These are phyloP conservation scores for Drosophila bocqueti DNA, from an alignment of 1,140 invertebrate genomes.

Conservation along the genomic window DNA sequence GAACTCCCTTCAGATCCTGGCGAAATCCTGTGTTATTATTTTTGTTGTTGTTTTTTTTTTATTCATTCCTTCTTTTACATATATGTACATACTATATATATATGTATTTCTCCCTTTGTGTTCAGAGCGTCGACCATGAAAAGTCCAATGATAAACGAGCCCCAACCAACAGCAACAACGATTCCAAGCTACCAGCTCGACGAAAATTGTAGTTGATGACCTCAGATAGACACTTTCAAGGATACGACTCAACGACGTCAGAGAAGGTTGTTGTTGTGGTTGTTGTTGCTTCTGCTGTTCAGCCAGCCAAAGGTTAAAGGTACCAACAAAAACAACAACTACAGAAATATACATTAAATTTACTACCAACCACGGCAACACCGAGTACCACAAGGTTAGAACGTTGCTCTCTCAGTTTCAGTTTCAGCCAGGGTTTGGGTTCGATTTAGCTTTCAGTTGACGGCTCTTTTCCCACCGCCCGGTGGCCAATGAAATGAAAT, in stretches of 20 bases:
- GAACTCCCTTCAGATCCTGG: not conserved
- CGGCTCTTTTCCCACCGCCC: slow-evolving; percentile 28
- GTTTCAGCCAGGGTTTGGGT: slow-evolving; percentile 18
- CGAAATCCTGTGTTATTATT: slow-evolving; percentile 7
- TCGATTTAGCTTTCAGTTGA: slow-evolving; percentile 11
- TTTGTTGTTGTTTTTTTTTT: slow-evolving; percentile 2
- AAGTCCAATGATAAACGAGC: slow-evolving; percentile 61
- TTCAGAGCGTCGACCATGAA: slow-evolving; percentile 47
- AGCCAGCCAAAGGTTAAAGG: slow-evolving; percentile 78
- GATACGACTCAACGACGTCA: slow-evolving; percentile 59
- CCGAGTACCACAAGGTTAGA: slow-evolving; percentile 65
- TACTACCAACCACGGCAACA: slow-evolving; percentile 21
- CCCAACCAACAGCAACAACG: slow-evolving; percentile 36
- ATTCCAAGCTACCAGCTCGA: slow-evolving; percentile 29
- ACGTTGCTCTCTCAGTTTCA: slow-evolving; percentile 53
- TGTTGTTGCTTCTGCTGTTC: not conserved
- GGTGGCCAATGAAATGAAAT: slow-evolving; percentile 54
- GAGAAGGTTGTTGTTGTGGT: slow-evolving; percentile 34
- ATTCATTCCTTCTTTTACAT: not conserved
- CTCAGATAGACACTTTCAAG: slow-evolving; percentile 79
- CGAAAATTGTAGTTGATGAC: slow-evolving; percentile 79
- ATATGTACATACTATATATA: slow-evolving; percentile 8
- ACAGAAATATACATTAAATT: slow-evolving; percentile 31
- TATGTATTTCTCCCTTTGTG: slow-evolving; percentile 18
- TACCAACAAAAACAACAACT: slow-evolving; percentile 57